Percentiles rank a stretch among this genome's conserved stretches.
These are phyloP conservation scores for Ceratosolen fusciceps DNA, from an alignment of 1,140 invertebrate species.

Conservation along the genomic window DNA sequence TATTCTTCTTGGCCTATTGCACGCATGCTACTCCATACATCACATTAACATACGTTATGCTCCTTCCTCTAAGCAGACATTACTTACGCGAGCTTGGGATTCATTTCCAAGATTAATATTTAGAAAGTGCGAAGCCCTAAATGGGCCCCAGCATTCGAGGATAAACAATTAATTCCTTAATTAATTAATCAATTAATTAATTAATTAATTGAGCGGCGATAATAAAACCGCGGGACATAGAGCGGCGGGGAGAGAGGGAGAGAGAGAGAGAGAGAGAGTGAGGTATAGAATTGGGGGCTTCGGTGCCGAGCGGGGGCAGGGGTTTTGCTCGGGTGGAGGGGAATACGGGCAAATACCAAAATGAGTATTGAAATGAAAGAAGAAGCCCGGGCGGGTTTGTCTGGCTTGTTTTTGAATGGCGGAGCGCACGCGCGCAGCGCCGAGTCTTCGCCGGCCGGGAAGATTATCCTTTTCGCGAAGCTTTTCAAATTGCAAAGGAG, in stretches of 20 bases:
- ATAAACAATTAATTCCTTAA: no score
- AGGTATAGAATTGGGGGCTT: background rate
- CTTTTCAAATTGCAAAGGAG: constrained; percentile 26
- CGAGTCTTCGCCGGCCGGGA: background rate
- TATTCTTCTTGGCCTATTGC: background rate
- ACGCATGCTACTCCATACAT: background rate
- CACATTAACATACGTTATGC: background rate
- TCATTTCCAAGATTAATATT: background rate
- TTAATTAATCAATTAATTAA: background rate
- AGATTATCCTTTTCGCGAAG: constrained; percentile 41
- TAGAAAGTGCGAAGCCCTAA: background rate
- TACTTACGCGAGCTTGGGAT: background rate
- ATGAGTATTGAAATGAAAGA: constrained; percentile 42
- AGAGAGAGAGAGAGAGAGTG: background rate
- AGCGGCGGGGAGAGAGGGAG: no score
- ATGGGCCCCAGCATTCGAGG: no score
- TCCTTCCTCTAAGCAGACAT: background rate
- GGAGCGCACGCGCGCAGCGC: background rate
- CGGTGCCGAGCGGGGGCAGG: background rate
- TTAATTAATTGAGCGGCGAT: background rate
- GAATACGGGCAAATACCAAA: constrained; percentile 18
- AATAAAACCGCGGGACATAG: no score
- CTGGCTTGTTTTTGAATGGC: constrained; percentile 24
- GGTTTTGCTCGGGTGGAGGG: background rate
- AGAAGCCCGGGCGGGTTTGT: background rate